These are phyloP conservation scores for Eumeta japonica DNA, from an alignment of 1,140 invertebrate species.

Conservation along the genomic window DNA sequence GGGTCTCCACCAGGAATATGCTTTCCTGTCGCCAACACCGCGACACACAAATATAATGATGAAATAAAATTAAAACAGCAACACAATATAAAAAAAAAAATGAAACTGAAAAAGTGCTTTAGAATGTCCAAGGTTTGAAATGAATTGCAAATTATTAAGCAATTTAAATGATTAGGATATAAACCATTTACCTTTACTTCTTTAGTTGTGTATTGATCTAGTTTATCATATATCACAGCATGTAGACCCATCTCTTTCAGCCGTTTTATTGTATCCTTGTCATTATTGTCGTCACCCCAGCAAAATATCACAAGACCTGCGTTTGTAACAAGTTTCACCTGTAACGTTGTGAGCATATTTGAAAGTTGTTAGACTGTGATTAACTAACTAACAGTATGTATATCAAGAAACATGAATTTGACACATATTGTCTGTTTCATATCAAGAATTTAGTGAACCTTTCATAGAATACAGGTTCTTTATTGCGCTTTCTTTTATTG, in stretches of 20 bases:
- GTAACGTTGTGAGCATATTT: conserved; percentile 11
- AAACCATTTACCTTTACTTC: conserved; percentile 70
- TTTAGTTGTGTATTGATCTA: conserved; percentile 76
- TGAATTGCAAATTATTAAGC: no score
- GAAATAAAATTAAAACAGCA: conserved; percentile 1
- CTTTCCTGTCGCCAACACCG: conserved; percentile 60
- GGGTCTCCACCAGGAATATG: conserved; percentile 76
- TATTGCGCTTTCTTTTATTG: no score
- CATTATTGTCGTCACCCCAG: conserved; percentile 95
- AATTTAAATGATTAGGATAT: no score
- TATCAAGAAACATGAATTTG: no score
- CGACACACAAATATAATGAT: no score
- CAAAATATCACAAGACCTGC: conserved; percentile 86
- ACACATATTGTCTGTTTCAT: no score
- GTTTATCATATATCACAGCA: conserved; percentile 92
- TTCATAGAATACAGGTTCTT: no score
- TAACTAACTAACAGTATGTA: no score
- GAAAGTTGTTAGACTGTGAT: not conserved
- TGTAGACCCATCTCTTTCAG: conserved; percentile 86
- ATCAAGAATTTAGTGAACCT: no score
- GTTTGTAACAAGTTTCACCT: conserved; percentile 73
- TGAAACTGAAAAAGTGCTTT: not conserved
- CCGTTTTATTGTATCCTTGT: conserved; percentile 79
- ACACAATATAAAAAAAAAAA: not conserved
- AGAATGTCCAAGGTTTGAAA: no score